These are phyloP conservation scores for Augiades crinisus DNA, from an alignment of 2,888 invertebrate genomes.

Conservation along the genomic window DNA sequence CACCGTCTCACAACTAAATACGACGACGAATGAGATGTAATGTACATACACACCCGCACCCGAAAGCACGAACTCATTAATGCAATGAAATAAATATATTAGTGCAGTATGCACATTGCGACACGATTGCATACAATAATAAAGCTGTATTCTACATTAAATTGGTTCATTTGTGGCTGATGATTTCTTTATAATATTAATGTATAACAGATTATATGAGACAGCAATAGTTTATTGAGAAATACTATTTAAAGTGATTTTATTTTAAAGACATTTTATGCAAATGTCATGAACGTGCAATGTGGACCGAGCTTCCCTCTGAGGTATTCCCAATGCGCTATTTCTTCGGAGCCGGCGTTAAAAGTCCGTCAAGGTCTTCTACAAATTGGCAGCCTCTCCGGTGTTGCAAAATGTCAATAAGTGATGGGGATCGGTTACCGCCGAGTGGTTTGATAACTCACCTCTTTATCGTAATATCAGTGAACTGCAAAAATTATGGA, in stretches of 20 bases:
- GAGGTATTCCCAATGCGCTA: background rate
- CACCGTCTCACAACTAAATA: background rate
- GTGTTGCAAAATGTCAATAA: too few relatives aligned
- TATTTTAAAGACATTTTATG: background rate
- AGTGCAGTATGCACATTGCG: background rate
- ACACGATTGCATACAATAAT: background rate
- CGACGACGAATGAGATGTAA: background rate
- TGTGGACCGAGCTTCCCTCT: background rate
- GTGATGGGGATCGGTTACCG: too few relatives aligned
- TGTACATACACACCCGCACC: background rate
- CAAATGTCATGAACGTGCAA: background rate
- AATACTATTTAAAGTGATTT: background rate
- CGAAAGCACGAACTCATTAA: background rate
- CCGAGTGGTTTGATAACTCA: too few relatives aligned
- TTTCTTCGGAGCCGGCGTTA: background rate
- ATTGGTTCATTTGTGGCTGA: background rate
- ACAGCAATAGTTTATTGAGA: too few relatives aligned
- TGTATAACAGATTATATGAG: too few relatives aligned
- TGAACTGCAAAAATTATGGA: too few relatives aligned
- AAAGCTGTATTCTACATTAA: background rate
- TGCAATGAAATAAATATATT: background rate
- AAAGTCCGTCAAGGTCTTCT: background rate
- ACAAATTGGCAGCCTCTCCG: background rate
- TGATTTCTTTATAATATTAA: background rate
- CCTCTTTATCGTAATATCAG: too few relatives aligned